These are phyloP conservation scores for Melanostigma gelatinosum DNA, from an alignment of 2,113 vertebrate genomes.

Conservation along the genomic window DNA sequence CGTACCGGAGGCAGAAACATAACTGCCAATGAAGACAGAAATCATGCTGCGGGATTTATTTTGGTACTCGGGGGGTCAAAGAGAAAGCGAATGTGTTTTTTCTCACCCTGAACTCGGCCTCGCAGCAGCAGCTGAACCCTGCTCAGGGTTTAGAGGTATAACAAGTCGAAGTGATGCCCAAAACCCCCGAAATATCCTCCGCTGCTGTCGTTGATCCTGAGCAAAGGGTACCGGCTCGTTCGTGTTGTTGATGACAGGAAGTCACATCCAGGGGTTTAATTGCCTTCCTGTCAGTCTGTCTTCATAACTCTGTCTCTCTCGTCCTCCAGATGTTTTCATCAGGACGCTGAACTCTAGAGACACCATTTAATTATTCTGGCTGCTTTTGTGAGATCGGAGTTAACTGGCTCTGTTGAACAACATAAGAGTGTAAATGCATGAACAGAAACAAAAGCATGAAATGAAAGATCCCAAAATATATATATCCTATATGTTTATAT, in stretches of 20 bases:
- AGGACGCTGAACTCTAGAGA: not conserved
- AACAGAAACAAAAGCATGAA: too few species aligned
- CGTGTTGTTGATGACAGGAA: not conserved
- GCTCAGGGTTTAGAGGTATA: not conserved
- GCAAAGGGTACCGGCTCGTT: not conserved
- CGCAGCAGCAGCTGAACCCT: not conserved
- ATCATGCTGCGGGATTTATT: constrained; percentile 7
- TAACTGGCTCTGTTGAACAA: too few species aligned
- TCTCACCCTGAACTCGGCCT: constrained; percentile 8
- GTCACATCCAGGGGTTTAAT: not conserved
- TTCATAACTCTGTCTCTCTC: not conserved
- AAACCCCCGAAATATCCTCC: not conserved
- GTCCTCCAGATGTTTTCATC: not conserved
- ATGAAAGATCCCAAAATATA: too few species aligned
- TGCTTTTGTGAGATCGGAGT: too few species aligned
- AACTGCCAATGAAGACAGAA: not conserved
- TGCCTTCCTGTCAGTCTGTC: not conserved
- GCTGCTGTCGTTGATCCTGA: not conserved
- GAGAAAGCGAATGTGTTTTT: not conserved
- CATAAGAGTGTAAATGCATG: too few species aligned
- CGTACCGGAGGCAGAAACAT: constrained; percentile 2
- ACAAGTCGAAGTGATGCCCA: not conserved
- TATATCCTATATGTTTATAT: too few species aligned
- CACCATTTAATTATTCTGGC: too few species aligned
- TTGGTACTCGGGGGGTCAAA: not conserved